Conservation (phyloP, 2,888 invertebrate species). For the Parasteatoda lunata region DNA sequence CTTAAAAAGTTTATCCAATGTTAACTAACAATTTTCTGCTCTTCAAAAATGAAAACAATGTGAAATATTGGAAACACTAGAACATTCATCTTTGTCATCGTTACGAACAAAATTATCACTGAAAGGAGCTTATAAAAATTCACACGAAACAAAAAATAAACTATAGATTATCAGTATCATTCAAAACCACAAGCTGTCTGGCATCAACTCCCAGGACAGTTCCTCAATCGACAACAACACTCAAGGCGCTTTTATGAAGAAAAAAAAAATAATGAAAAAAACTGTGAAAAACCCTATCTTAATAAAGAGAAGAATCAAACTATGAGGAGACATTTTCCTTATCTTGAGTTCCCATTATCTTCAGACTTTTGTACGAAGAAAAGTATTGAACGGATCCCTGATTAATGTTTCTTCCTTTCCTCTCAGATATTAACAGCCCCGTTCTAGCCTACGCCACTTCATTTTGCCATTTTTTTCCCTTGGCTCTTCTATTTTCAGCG, state of each 20-base stretch:
- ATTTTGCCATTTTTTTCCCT: slow-evolving; percentile 45
- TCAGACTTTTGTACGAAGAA: slow-evolving; percentile 42
- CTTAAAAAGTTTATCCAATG: too few species aligned
- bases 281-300: slow-evolving; percentile 32
- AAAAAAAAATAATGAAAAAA: slow-evolving; percentile 20
- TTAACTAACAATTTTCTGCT: too few species aligned
- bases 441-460: slow-evolving; percentile 51
- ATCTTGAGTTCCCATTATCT: slow-evolving; percentile 50
- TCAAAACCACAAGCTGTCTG: background rate
- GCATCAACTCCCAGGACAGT: background rate
- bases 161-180: background rate
- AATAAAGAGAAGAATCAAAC: slow-evolving; percentile 58
- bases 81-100: too few species aligned
- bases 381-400: slow-evolving; percentile 52
- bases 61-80: too few species aligned
- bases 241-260: slow-evolving; percentile 6
- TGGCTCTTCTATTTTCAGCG: slow-evolving; percentile 6
- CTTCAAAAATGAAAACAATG: too few species aligned
- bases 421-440: slow-evolving; percentile 53
- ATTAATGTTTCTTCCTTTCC: slow-evolving; percentile 52
- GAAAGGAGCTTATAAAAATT: too few species aligned
- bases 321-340: slow-evolving; percentile 50
- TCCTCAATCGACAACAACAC: slow-evolving; percentile 8
- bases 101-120: too few species aligned
- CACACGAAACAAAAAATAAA: background rate